A percentile compares a stretch with the other conserved stretches of the same genome.
phyloP scores from a whole-genome alignment of 2,888 invertebrate species.

The Lamellibrachia columna region DNA sequence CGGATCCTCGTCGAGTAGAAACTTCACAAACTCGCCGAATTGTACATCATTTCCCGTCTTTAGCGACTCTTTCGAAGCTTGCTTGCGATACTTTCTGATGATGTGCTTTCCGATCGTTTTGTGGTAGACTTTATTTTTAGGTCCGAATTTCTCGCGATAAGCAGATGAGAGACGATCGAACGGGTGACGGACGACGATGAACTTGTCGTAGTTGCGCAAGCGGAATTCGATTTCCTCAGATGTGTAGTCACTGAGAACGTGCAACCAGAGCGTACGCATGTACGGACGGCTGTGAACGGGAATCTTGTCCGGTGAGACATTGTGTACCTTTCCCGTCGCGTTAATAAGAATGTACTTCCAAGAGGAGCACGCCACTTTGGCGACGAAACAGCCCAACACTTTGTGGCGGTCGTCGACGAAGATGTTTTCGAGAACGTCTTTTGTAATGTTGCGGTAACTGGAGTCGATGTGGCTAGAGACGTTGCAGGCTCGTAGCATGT shows the following conservation, averaged over 20 bases:
- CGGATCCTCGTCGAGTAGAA: slow-evolving; percentile 22
- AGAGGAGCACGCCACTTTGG: slow-evolving; percentile 30
- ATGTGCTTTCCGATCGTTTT: slow-evolving; percentile 24
- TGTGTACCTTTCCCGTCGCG: not conserved
- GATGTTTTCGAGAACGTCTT: not conserved
- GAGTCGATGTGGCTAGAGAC: not conserved
- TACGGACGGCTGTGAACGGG: slow-evolving; percentile 26
- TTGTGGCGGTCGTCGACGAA: slow-evolving; percentile 57
- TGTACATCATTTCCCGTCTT: slow-evolving; percentile 13
- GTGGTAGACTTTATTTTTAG: slow-evolving; percentile 18
- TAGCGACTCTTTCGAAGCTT: not conserved
- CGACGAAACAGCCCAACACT: slow-evolving; percentile 29
- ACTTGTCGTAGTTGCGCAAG: slow-evolving; percentile 27
- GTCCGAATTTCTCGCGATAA: slow-evolving; percentile 32
- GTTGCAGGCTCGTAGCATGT: not conserved
- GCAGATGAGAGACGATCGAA: slow-evolving; percentile 31
- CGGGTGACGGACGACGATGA: slow-evolving; percentile 34
- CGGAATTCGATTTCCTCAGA: not conserved
- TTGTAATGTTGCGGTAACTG: not conserved
- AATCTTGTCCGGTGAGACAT: not conserved
- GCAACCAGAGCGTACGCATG: slow-evolving; percentile 26
- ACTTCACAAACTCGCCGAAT: slow-evolving; percentile 32
- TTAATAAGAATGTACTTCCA: slow-evolving; percentile 27
- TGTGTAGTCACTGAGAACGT: slow-evolving; percentile 22
- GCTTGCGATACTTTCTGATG: slow-evolving; percentile 23